Base-by-base conservation (phyloP, 2,113 vertebrate genomes). In the Stercorarius parasiticus region DNA sequence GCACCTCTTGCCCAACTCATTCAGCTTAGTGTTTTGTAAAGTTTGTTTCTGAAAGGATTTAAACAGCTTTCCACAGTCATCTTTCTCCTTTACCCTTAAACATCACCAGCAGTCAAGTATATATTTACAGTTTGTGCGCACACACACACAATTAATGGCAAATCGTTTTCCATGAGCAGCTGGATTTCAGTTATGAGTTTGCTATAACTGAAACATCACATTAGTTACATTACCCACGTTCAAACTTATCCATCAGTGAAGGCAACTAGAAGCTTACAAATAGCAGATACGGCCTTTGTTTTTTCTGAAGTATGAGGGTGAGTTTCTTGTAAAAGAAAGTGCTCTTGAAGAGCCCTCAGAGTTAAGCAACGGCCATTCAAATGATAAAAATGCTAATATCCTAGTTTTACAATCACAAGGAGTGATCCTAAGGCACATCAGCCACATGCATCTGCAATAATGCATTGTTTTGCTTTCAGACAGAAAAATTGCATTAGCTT, bases 371-470 rank as follows among this genome's bases (percentile, higher is more conserved):
- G 97, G 91, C 95, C 73, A 88, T 69, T 82, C 74, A 90, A 94
- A 82, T 29, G 78, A 96, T 88, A 87, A 79, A 93, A 91, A 94
- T 4, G 52, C 70, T 74, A 87, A 70, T 78, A 81, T 95, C 73
- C 88, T 93, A 81, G 47, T 83, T 83, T 86, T 90, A 97, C 96
- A 92, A 88, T 97, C 98, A 96, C 97, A 96, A 52, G 90, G 77
- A 93, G 97, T 93, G 96, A 96, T 97, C 87, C 97, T 98, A 98
- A 98, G 98, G 98, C 98, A 98, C 98, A 82, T 97, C 92, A 95
- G 98, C 91, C 96, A 93, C 97, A 85, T 79, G 61, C 93, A 92
- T 89, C 91, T 49, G 90, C 85, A 80, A 69, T 56, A 88, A 70
- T 83, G 93, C 92, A 90, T 97, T 92, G 93, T 94, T 97, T 34